Conservation (phyloP, 2,113 vertebrate species). For the Anolis sagrei region DNA sequence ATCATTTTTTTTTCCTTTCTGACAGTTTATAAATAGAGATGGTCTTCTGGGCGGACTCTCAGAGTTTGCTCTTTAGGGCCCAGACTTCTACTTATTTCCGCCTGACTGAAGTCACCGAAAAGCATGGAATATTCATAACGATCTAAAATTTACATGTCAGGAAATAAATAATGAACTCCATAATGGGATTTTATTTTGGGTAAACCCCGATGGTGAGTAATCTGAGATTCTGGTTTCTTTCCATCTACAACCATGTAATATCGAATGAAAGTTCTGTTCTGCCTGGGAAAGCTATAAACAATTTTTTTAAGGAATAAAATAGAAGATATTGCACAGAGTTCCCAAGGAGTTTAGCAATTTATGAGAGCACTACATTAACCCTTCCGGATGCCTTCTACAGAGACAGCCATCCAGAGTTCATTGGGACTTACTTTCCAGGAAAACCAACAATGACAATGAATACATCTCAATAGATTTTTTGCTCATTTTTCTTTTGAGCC, state of each 20-base stretch:
- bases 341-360: conserved; percentile 69
- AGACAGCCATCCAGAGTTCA: not conserved
- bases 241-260: conserved; percentile 77
- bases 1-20: conserved; percentile 88
- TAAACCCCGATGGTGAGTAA: conserved; percentile 78
- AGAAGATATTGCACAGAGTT: conserved; percentile 64
- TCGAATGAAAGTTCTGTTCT: conserved; percentile 68
- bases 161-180: conserved; percentile 87
- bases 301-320: conserved; percentile 70
- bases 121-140: conserved; percentile 84
- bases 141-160: conserved; percentile 84
- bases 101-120: conserved; percentile 80
- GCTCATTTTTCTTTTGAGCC: too few relatives aligned
- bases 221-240: conserved; percentile 48
- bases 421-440: not conserved
- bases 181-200: conserved; percentile 79
- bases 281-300: conserved; percentile 20
- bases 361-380: conserved; percentile 69
- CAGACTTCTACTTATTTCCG: conserved; percentile 69
- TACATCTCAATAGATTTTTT: conserved; percentile 65
- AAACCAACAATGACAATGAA: conserved; percentile 64
- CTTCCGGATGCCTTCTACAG: not conserved
- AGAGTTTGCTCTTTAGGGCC: conserved; percentile 76
- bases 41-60: conserved; percentile 72
- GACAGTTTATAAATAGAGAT: conserved; percentile 83